Base-by-base conservation (phyloP, 2,113 vertebrate species). In the Ceyx melanurus region DNA sequence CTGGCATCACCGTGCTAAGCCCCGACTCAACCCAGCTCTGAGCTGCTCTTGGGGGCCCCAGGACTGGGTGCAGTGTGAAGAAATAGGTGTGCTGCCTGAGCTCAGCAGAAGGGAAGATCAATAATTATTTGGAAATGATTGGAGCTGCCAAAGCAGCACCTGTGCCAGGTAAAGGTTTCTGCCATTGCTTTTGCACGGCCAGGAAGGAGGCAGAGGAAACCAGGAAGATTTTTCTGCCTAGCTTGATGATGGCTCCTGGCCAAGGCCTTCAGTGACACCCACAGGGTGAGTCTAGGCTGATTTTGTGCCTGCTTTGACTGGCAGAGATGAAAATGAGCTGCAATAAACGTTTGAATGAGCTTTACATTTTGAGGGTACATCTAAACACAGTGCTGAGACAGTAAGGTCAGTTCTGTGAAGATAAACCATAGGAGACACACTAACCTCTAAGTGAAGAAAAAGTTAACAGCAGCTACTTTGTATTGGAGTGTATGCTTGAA, bases 1-100 rank as follows among this genome's bases (percentile, higher is more conserved):
- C 5, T 42, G 1, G 1, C 8, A 21, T 20, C 3, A 0, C 35
- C 6, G 2, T 10, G 11, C 16, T n/a, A 22, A 62, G 12, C 12
- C 21, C 25, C 16, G 9, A 12, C 57, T 46, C 25, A 5, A 2
- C 3, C 10, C 6, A 17, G 9, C 6, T 48, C n/a, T 15, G 3
- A 22, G 6, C 4, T 11, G 23, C 23, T 28, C 1, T 4, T 9
- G 0, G 14, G 57, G 2, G 61, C 8, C 33, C 13, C 23, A 45
- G n/a, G 0, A 4, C 46, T 5, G 5, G 11, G 3, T 53, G 17
- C 16, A 62, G 10, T 4, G 4, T 35, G 21, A 62, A 88, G 21
- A 74, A 77, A 62, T 5, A 19, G 16, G 16, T 22, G 15, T 1
- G 1, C 43, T 64, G 10, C 40, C 33, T 19, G 21, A 65, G 43